Percentiles rank a stretch among this genome's conserved stretches.
Evolutionary conservation across 1,140 invertebrate species (phyloP).

Genomic region (Lasioglossum baleicum): DNA sequence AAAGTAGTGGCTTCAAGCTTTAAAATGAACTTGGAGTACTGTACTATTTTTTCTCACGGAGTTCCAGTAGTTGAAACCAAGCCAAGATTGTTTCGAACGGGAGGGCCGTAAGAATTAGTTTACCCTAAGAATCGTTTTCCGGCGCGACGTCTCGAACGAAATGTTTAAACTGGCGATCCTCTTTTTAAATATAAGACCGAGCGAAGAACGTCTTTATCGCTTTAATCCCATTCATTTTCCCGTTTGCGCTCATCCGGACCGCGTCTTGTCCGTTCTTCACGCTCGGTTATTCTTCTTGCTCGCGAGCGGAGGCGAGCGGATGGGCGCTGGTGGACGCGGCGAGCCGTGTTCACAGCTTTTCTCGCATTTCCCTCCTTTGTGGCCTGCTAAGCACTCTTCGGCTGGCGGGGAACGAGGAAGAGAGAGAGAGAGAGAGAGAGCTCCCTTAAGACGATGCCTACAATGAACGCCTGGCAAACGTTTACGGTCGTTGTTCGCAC

Average conservation of each 20-base stretch:
- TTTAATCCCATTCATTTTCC: constrained; percentile 27
- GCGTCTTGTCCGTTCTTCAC: not conserved
- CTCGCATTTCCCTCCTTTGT: constrained; percentile 44
- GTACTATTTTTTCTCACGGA: too few species aligned
- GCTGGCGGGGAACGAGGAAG: not conserved
- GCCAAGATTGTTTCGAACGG: not conserved
- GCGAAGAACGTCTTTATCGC: not conserved
- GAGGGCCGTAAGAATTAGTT: not conserved
- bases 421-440: constrained; percentile 22
- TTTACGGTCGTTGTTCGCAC: constrained; percentile 57
- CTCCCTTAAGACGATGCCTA: constrained; percentile 43
- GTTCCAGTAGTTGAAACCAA: too few species aligned
- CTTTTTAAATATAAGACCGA: constrained; percentile 15
- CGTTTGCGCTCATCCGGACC: constrained; percentile 11
- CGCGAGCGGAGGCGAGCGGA: not conserved
- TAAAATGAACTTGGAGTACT: too few species aligned
- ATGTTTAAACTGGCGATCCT: not conserved
- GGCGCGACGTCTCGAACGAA: too few species aligned
- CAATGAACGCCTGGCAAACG: constrained; percentile 59
- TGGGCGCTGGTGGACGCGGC: not conserved
- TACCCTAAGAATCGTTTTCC: not conserved
- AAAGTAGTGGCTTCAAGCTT: too few species aligned
- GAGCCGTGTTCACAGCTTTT: constrained; percentile 7
- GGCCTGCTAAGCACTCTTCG: constrained; percentile 51
- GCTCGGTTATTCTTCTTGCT: constrained; percentile 1